phyloP scores from a whole-genome alignment of 1,140 invertebrate genomes.

The Lordiphosa collinella region DNA sequence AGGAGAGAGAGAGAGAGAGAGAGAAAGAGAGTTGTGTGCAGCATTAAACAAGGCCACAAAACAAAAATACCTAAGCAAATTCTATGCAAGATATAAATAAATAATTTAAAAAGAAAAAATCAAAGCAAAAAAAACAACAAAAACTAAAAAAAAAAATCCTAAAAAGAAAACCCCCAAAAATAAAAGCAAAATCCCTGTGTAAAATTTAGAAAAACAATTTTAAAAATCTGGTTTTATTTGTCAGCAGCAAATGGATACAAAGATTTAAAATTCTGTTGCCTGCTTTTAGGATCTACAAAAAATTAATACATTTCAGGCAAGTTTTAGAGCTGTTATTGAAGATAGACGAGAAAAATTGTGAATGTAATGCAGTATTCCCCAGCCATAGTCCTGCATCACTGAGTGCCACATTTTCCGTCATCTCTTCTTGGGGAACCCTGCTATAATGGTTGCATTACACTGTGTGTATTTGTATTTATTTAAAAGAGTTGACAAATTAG shows the following conservation, averaged over 20 bases:
- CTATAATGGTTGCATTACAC: no score
- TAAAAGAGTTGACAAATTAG: no score
- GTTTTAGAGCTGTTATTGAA: no score
- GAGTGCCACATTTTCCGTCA: no score
- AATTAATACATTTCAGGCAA: no score
- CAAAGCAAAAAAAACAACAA: slow-evolving; percentile 24
- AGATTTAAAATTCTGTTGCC: not conserved
- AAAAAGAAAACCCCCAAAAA: slow-evolving; percentile 23
- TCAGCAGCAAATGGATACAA: no score
- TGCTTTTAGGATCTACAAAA: not conserved
- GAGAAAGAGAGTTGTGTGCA: slow-evolving; percentile 6
- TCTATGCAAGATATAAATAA: slow-evolving; percentile 3
- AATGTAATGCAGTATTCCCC: no score
- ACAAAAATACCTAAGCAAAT: slow-evolving; percentile 1
- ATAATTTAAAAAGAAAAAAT: slow-evolving; percentile 15
- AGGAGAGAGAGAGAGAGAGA: slow-evolving; percentile 7
- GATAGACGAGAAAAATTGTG: no score
- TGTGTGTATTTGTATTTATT: no score
- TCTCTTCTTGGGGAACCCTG: no score
- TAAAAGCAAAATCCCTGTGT: slow-evolving; percentile 28
- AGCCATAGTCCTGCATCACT: no score
- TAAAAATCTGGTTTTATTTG: not conserved
- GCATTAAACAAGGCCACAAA: slow-evolving; percentile 19
- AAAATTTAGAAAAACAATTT: slow-evolving; percentile 11
- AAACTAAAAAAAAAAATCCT: slow-evolving; percentile 8